Percentiles rank a stretch among this genome's conserved stretches.
phyloP scores from a whole-genome alignment of 2,797 vertebrate genomes.

The Sciurus vulgaris region DNA sequence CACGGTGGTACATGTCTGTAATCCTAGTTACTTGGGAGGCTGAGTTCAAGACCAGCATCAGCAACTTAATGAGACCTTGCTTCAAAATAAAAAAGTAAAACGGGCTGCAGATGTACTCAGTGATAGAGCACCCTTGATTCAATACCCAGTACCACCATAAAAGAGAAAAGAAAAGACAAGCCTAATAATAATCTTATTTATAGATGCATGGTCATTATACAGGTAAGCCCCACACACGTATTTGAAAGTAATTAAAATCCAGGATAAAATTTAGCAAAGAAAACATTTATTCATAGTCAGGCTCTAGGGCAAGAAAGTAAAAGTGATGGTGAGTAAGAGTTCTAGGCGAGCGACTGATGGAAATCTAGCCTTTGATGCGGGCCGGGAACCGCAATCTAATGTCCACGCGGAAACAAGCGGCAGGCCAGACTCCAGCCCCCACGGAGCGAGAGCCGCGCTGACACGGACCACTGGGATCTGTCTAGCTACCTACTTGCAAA shows the following conservation, averaged over 20 bases:
- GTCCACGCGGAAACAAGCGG: neutral
- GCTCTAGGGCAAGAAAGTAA: neutral
- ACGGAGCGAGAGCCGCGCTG: neutral
- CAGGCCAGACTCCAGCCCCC: neutral
- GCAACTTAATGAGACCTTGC: neutral
- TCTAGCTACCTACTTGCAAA: neutral
- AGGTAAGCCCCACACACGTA: neutral
- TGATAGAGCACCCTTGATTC: neutral
- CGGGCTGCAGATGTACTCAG: neutral
- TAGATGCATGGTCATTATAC: neutral
- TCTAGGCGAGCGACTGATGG: neutral
- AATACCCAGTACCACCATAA: neutral
- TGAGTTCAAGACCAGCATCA: neutral
- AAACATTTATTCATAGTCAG: neutral
- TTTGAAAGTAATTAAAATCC: slow-evolving; percentile 2
- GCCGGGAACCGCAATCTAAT: neutral
- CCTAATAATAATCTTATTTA: neutral
- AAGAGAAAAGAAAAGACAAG: neutral
- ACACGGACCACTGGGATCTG: neutral
- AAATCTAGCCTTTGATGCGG: neutral
- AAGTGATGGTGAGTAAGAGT: neutral
- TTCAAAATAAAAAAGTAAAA: neutral
- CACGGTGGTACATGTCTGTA: neutral
- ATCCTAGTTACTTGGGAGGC: neutral
- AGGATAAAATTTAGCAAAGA: neutral